Percentiles rank a stretch among this genome's conserved stretches.
Evolutionary conservation across 2,113 vertebrate genomes (phyloP).

Genomic region (Plecturocebus donacophilus): DNA sequence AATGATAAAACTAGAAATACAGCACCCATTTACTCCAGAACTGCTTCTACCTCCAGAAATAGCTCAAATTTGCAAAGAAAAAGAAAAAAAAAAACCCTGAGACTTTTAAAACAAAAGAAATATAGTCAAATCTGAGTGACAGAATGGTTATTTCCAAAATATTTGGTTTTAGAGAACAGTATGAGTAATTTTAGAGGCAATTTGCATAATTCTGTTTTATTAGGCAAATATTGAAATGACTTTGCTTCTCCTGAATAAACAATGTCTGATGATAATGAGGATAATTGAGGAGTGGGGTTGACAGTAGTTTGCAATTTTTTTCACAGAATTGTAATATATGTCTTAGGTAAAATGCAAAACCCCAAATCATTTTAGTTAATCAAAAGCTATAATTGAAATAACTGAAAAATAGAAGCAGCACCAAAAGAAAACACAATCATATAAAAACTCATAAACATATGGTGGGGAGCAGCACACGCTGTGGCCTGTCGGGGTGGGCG

Average conservation of each 20-base stretch:
- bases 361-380: not conserved
- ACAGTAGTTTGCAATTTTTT: not conserved
- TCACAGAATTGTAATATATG: not conserved
- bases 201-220: slow-evolving; percentile 48
- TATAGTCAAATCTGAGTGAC: not conserved
- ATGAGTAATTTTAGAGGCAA: slow-evolving; percentile 6
- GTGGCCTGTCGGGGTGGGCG: no score
- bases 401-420: not conserved
- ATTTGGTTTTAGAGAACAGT: not conserved
- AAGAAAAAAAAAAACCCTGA: not conserved
- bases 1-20: not conserved
- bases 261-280: not conserved
- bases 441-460: no score
- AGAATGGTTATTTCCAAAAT: not conserved
- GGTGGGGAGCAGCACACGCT: no score
- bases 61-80: not conserved
- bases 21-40: not conserved
- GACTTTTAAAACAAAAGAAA: slow-evolving; percentile 11
- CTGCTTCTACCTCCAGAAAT: not conserved
- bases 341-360: not conserved
- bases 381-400: slow-evolving; percentile 5
- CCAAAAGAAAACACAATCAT: not conserved
- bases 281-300: not conserved
- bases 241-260: not conserved
- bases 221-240: slow-evolving; percentile 41